These are phyloP conservation scores for Channa argus DNA, from an alignment of 2,113 vertebrate species.

Conservation along the genomic window DNA sequence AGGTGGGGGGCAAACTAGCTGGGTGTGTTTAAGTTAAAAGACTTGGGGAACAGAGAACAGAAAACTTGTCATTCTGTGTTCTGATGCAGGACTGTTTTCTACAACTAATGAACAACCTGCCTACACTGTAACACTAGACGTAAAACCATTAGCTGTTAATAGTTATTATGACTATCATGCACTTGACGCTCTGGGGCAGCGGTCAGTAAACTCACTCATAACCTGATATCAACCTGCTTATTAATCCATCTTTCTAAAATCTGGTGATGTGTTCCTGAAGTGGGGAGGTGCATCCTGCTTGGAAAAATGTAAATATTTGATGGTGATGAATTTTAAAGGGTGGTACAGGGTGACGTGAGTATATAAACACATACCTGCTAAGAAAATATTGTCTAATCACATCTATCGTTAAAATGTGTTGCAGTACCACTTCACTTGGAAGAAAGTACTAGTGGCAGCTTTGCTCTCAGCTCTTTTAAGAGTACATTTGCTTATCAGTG, in stretches of 20 bases:
- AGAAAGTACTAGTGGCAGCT: slow-evolving; percentile 1
- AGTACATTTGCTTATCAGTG: slow-evolving; percentile 13
- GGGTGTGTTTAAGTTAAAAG: too few species aligned
- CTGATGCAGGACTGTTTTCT: too few species aligned
- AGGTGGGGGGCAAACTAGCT: too few species aligned
- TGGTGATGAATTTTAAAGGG: slow-evolving; percentile 1
- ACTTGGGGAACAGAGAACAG: too few species aligned
- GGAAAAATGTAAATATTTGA: slow-evolving; percentile 27
- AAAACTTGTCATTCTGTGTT: too few species aligned
- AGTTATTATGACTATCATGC: too few species aligned
- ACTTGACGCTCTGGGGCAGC: too few species aligned
- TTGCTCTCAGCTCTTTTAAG: neutral
- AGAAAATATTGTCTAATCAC: neutral
- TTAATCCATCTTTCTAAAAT: neutral
- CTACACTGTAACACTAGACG: too few species aligned
- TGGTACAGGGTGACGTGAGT: neutral
- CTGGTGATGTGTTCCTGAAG: neutral
- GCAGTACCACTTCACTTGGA: neutral
- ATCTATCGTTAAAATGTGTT: slow-evolving; percentile 8
- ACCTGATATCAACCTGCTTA: too few species aligned
- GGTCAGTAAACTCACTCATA: too few species aligned
- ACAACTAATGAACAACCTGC: too few species aligned
- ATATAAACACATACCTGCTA: neutral
- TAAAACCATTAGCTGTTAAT: too few species aligned
- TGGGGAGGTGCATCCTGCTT: slow-evolving; percentile 12